Evolutionary conservation across 2,113 vertebrate species (phyloP).

Genomic region (Syngnathoides biaculeatus): DNA sequence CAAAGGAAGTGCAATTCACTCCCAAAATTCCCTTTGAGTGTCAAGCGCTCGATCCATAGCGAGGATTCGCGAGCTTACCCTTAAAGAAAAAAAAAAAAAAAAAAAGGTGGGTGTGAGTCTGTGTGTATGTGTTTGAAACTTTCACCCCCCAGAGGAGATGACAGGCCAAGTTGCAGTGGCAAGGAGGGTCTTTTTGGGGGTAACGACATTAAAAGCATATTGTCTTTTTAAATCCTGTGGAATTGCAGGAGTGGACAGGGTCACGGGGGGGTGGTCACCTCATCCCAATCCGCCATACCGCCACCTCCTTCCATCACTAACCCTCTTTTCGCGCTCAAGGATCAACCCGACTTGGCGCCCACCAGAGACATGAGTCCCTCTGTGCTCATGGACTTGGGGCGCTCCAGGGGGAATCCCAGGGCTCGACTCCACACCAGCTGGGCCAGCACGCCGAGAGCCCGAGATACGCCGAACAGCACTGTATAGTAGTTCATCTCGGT

Average conservation of each 20-base stretch:
- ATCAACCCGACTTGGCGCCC: slow-evolving; percentile 83
- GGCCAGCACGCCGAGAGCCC: slow-evolving; percentile 87
- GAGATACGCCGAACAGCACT: slow-evolving; percentile 91
- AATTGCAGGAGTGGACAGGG: slow-evolving; percentile 49
- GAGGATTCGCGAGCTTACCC: slow-evolving; percentile 5
- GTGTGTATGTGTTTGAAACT: slow-evolving; percentile 6
- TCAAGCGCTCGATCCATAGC: slow-evolving; percentile 30
- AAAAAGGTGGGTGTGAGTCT: not conserved
- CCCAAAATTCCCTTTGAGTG: slow-evolving; percentile 60
- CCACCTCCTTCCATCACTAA: slow-evolving; percentile 48
- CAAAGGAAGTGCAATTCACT: slow-evolving; percentile 31
- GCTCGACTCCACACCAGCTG: slow-evolving; percentile 96
- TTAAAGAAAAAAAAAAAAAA: not conserved
- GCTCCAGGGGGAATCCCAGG: slow-evolving; percentile 88
- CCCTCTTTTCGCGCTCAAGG: slow-evolving; percentile 13
- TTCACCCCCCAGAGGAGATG: not conserved
- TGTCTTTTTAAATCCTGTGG: slow-evolving; percentile 71
- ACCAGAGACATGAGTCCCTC: slow-evolving; percentile 88
- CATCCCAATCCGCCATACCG: slow-evolving; percentile 34
- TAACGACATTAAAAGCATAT: slow-evolving; percentile 71
- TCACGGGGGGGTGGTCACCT: slow-evolving; percentile 38
- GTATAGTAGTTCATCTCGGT: slow-evolving; percentile 99
- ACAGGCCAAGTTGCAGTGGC: slow-evolving; percentile 26
- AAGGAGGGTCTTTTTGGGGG: slow-evolving; percentile 54
- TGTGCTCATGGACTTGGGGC: slow-evolving; percentile 98